phyloP scores from a whole-genome alignment of 2,888 invertebrate genomes.

The Nyleta sp. region DNA sequence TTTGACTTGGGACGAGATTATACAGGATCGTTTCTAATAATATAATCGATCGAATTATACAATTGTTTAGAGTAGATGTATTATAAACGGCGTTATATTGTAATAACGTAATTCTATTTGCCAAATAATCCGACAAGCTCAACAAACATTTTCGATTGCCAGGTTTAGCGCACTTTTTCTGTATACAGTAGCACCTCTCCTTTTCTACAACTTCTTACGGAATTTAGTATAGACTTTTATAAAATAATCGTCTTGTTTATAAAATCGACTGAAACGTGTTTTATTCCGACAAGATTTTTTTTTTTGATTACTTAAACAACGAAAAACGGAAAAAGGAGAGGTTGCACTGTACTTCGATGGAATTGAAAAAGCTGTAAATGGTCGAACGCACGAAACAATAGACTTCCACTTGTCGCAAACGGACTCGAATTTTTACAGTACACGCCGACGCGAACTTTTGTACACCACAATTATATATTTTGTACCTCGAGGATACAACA shows the following conservation, averaged over 20 bases:
- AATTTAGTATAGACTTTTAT: too few species aligned
- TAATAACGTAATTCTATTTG: constrained; percentile 45
- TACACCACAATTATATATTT: constrained; percentile 40
- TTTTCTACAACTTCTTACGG: too few species aligned
- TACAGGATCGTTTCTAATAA: constrained; percentile 15
- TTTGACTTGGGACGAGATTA: constrained; percentile 7
- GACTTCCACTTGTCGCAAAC: constrained; percentile 25
- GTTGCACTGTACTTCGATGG: constrained; percentile 29
- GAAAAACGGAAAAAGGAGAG: constrained; percentile 17
- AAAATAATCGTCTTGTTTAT: too few species aligned
- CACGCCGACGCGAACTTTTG: constrained; percentile 46
- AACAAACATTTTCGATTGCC: constrained; percentile 15
- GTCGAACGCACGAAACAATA: constrained; percentile 47
- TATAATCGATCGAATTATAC: constrained; percentile 46
- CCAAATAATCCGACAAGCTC: constrained; percentile 37
- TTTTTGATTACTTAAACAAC: neutral
- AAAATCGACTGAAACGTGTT: too few species aligned
- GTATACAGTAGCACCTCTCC: constrained; percentile 24
- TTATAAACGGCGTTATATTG: constrained; percentile 45
- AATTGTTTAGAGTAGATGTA: constrained; percentile 55
- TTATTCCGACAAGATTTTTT: too few species aligned
- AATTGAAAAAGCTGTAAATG: constrained; percentile 31
- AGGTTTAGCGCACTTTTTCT: constrained; percentile 12
- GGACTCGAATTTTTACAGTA: constrained; percentile 22
- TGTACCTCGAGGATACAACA: constrained; percentile 33